These are phyloP conservation scores for Lates japonicus DNA, from an alignment of 2,797 vertebrate species.

Conservation along the genomic window DNA sequence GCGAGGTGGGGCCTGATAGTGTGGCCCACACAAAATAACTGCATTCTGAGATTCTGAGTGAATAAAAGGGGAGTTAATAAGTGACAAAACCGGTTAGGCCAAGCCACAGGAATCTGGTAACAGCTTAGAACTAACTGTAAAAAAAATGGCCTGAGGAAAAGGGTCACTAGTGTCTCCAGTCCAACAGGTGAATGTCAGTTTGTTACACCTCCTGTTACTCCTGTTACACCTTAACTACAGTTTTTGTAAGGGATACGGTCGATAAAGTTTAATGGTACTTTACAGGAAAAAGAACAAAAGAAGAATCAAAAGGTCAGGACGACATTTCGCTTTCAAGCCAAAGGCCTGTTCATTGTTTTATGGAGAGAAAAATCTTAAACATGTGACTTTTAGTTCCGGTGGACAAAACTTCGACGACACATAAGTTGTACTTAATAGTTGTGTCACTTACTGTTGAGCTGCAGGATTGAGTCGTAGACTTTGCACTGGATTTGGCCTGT, in stretches of 20 bases:
- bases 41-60: background rate
- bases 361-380: background rate
- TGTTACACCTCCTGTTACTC: no score
- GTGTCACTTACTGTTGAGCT: slow-evolving; percentile 86
- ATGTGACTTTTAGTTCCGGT: background rate
- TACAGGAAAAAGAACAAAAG: no score
- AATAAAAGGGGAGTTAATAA: slow-evolving; percentile 49
- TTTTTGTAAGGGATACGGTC: background rate
- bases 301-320: background rate
- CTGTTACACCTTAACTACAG: background rate
- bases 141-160: background rate
- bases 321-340: background rate
- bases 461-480: slow-evolving; percentile 91
- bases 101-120: background rate
- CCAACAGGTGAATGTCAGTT: slow-evolving; percentile 19
- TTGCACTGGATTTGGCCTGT: slow-evolving; percentile 93
- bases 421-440: no score
- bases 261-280: background rate
- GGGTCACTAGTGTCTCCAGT: background rate
- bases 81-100: slow-evolving; percentile 62
- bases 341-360: background rate
- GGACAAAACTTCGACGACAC: background rate
- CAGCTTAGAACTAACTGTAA: background rate
- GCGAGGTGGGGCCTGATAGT: background rate
- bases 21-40: background rate